Evolutionary conservation across 2,888 invertebrate genomes (phyloP).

Genomic region (Epistrophella euchroma): DNA sequence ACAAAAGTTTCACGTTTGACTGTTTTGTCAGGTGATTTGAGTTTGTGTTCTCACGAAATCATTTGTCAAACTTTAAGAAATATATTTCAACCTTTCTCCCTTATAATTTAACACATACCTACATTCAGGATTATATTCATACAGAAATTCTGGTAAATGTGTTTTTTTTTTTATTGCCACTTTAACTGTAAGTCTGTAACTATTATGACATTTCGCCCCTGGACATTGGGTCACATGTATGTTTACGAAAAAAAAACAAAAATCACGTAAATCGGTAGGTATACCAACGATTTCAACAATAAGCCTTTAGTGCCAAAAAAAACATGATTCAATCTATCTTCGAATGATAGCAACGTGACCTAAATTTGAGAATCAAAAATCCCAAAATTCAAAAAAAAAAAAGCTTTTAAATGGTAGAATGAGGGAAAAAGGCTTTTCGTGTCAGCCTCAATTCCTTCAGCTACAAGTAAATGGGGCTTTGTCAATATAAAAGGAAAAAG

Average conservation of each 20-base stretch:
- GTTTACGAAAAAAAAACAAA: not conserved
- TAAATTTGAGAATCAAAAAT: conserved; percentile 29
- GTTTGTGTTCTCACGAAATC: not conserved
- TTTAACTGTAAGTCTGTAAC: too few relatives aligned
- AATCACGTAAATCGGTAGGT: not conserved
- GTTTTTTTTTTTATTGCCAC: not conserved
- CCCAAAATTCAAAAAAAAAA: too few relatives aligned
- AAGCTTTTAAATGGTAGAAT: not conserved
- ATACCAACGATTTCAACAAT: not conserved
- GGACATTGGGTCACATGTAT: not conserved
- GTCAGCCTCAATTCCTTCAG: not conserved
- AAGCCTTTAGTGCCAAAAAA: conserved; percentile 4
- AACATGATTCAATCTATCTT: conserved; percentile 40
- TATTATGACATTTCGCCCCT: not conserved
- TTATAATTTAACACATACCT: not conserved
- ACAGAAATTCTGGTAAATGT: not conserved
- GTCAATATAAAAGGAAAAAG: not conserved
- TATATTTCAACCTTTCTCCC: not conserved
- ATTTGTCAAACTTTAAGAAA: not conserved
- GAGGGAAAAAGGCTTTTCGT: not conserved
- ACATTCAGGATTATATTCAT: not conserved
- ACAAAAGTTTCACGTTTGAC: not conserved
- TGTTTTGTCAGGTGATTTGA: not conserved
- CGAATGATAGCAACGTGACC: conserved; percentile 54
- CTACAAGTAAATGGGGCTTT: not conserved